Base-by-base conservation (phyloP, 2,888 invertebrate genomes). In the Cataglyphis altisquamis region DNA sequence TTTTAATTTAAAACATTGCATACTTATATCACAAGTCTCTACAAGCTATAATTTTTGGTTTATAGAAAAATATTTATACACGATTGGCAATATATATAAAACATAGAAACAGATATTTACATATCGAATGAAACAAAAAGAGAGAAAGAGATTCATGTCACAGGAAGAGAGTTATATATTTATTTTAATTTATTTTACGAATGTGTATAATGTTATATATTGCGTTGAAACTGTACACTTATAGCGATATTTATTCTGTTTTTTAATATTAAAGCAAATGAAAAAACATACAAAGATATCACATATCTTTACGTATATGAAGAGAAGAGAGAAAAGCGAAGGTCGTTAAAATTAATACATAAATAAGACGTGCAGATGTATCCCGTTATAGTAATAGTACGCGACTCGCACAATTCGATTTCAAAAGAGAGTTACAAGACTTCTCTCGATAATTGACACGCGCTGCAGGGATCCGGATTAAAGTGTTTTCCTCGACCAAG, bases 391-490 rank as follows among this genome's bases (percentile, higher is more conserved):
- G 41, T 73, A 62, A 73, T 32, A 41, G 36, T 12, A 12, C 29
- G 8, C 45, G 29, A 39, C 32, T 15, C 45, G 8, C 29, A 12
- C 45, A 29, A 39, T 32, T 15, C 45, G 18, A 21, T 15, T 18
- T 48, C 10, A 21, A 66, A 36, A 64, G 52, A 52, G 52, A 52
- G n/a, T 74, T 74, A 15, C 25, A 29, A n/a, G 29, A 62, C 74
- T 66, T 48, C 45, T 48, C 18, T 4, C 48, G 67, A 66, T 66
- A 75, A 75, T 75, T 66, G 66, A 75, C 66, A 48, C 67, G 32
- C 41, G 45, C 10, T 10, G n/a, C 41, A 3, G 45, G 18, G 32
- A 74, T 62, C 10, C 73, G 63, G 21, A 74, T 66, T 29, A 45
- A 66, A 32, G 6, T 1, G 18, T 66, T 75, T 75, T 48, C 41